A percentile compares a stretch with the other conserved stretches of the same genome.
Evolutionary conservation across 1,140 invertebrate species (phyloP).

Genomic region (Drosophila chauvacae): DNA sequence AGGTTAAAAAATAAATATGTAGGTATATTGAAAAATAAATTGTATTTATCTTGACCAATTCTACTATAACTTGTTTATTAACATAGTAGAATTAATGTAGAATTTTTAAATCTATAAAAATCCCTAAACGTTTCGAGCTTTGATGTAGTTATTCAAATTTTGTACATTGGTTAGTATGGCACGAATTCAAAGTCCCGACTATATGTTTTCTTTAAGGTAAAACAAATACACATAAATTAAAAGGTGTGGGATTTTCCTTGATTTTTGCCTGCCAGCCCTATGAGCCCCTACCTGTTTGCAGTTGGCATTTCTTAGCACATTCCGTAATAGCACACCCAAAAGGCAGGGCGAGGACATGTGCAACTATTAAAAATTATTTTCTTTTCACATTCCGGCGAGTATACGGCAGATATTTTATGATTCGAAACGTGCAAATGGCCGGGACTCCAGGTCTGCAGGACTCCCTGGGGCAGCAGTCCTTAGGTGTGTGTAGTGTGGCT

Average conservation of each 20-base stretch:
- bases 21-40: too few species aligned
- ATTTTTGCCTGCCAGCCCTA: too few species aligned
- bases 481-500: constrained; percentile 54
- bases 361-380: constrained; percentile 55
- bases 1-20: neutral
- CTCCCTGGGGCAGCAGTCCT: constrained; percentile 10
- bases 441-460: constrained; percentile 3
- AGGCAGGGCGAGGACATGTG: constrained; percentile 35
- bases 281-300: constrained; percentile 1
- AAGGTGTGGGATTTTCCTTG: too few species aligned
- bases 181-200: neutral
- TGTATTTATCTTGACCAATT: neutral
- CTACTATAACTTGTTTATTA: neutral
- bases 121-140: neutral
- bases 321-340: constrained; percentile 17
- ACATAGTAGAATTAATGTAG: too few species aligned
- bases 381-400: constrained; percentile 39
- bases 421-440: constrained; percentile 61
- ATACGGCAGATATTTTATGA: constrained; percentile 61
- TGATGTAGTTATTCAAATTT: neutral
- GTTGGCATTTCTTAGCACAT: constrained; percentile 7
- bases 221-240: neutral
- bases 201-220: neutral
- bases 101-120: too few species aligned
- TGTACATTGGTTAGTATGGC: too few species aligned